Conservation (phyloP, 2,113 vertebrate genomes). For the Smithornis capensis region DNA sequence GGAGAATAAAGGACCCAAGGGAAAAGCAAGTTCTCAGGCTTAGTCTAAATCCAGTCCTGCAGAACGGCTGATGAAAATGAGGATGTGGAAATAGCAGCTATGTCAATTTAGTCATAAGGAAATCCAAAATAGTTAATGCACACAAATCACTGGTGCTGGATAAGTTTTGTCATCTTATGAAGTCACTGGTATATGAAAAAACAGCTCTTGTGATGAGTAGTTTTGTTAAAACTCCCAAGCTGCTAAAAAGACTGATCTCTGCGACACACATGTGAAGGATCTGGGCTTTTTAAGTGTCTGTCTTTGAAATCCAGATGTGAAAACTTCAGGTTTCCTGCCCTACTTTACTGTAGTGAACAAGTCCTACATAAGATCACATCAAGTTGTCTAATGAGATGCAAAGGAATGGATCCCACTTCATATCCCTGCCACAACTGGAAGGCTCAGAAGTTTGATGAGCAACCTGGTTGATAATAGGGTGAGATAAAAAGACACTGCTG, state of each 20-base stretch:
- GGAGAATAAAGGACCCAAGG: no score
- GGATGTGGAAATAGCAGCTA: not conserved
- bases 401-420: not conserved
- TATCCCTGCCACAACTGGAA: not conserved
- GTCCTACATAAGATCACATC: not conserved
- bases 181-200: not conserved
- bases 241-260: not conserved
- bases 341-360: not conserved
- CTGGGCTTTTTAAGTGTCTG: not conserved
- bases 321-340: not conserved
- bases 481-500: not conserved
- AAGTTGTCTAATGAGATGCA: rapidly evolving
- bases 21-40: not conserved
- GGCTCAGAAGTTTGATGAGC: not conserved
- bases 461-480: not conserved
- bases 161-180: not conserved
- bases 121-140: not conserved
- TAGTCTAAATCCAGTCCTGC: not conserved
- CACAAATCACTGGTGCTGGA: not conserved
- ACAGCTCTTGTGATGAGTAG: not conserved
- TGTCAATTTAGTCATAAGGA: not conserved
- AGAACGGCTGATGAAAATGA: not conserved
- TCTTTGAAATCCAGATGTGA: not conserved
- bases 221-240: not conserved
- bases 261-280: not conserved